A percentile compares a stretch with the other conserved stretches of the same genome.
Evolutionary conservation across 2,113 vertebrate genomes (phyloP).

Genomic region (Neofelis nebulosa): DNA sequence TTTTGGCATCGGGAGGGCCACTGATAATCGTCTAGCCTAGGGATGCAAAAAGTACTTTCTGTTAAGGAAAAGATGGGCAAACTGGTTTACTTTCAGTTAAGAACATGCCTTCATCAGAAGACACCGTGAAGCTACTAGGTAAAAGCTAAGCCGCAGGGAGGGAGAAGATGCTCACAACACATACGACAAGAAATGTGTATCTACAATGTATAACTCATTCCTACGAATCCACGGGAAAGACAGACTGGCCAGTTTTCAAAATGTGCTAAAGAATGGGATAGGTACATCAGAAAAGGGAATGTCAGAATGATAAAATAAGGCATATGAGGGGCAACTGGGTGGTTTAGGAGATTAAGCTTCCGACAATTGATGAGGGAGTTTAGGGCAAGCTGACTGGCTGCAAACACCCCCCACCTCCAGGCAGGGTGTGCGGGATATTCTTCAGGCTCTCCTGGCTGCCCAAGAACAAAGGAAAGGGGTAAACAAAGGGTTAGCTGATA

Average conservation of each 20-base stretch:
- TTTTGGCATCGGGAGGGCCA: background rate
- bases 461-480: too few relatives aligned
- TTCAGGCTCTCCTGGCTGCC: too few relatives aligned
- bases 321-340: too few relatives aligned
- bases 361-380: too few relatives aligned
- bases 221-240: background rate
- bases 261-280: background rate
- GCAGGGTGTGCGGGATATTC: too few relatives aligned
- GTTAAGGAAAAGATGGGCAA: background rate
- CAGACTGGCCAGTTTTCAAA: background rate
- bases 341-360: too few relatives aligned
- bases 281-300: background rate
- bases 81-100: background rate
- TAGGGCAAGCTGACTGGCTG: too few relatives aligned
- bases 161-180: background rate
- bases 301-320: background rate
- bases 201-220: background rate
- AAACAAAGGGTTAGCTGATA: too few relatives aligned
- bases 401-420: too few relatives aligned
- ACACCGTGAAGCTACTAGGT: background rate
- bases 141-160: background rate
- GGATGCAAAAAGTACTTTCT: background rate
- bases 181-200: background rate
- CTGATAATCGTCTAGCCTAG: background rate
- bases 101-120: background rate